Evolutionary conservation across 2,888 invertebrate genomes (phyloP), one percentile per base, ranked within the genome.

Genomic region (Lithophane semibrunnea): DNA sequence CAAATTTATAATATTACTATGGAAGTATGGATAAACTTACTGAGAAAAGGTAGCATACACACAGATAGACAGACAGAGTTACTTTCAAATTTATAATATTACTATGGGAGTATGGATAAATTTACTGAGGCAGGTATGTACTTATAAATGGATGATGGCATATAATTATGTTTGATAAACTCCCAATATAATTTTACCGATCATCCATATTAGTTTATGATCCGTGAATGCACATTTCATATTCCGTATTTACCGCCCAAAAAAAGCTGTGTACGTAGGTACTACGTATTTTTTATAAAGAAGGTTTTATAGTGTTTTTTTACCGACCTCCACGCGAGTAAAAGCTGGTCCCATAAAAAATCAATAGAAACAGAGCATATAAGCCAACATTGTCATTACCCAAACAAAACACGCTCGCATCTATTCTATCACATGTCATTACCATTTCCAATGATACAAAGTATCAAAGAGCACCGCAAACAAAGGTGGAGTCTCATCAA

Each of bases 401-500:
- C 37, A 78, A 78, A 78, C 73, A 82, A 78, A 85, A 80, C 77
- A 84, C 16, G 21, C 49, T 44, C 65, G 61, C 52, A 42, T 66
- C 66, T 65, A 64, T 68, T 71, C 73, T 58, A 64, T 44, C 47
- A 77, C 69, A 81, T 82, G 80, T 79, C 83, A 88, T 88, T 87
- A 86, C 69, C 73, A 58, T 77, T 79, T 82, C 80, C 77, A 73
- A 83, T 86, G 85, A 87, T 89, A 86, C 80, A 83, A 84, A 82
- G 80, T 77, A 79, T 75, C 79, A 92, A 91, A 90, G 90, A 86
- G 71, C 71, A 75, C 86, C 88, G 83, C 86, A 80, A 74, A 87
- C 88, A 87, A 88, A 82, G 82, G 83, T 63, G 56, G 24, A 66
- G 82, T 80, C 91, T 93, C 93, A 93, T 93, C 93, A 93, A 90